Percentiles rank a stretch among this genome's conserved stretches.
Evolutionary conservation across 2,797 vertebrate genomes (phyloP).

Genomic region (Gymnodraco acuticeps): DNA sequence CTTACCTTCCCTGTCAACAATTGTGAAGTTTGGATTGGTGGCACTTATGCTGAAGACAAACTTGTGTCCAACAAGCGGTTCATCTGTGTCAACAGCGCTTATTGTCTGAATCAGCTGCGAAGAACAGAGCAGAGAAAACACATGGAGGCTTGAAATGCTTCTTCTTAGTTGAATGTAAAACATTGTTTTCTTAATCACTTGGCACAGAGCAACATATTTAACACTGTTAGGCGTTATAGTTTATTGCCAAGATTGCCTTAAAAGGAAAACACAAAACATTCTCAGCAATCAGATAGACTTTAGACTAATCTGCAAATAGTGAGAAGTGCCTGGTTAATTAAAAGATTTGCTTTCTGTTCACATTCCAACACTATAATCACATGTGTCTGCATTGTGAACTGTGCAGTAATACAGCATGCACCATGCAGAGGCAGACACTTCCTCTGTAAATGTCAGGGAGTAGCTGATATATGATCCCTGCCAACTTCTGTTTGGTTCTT

Average conservation of each 20-base stretch:
- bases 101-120: constrained; percentile 96
- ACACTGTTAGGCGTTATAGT: background rate
- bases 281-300: constrained; percentile 9
- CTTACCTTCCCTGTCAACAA: constrained; percentile 95
- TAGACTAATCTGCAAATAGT: constrained; percentile 23
- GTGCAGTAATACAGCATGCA: background rate
- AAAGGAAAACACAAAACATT: background rate
- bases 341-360: constrained; percentile 10
- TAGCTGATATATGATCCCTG: constrained; percentile 4
- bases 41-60: constrained; percentile 96
- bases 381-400: background rate
- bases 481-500: constrained; percentile 16
- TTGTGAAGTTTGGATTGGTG: constrained; percentile 96
- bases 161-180: background rate
- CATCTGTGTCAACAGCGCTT: constrained; percentile 97
- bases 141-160: background rate
- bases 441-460: constrained; percentile 11
- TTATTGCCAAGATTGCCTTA: background rate
- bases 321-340: constrained; percentile 21
- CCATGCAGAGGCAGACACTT: background rate
- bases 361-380: constrained; percentile 7
- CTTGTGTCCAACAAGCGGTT: constrained; percentile 96
- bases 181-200: background rate
- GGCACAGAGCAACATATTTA: background rate
- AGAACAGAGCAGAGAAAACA: background rate